Evolutionary conservation across 2,797 vertebrate species (phyloP), one percentile per base, ranked within the genome.

Genomic region (Microchirus variegatus): DNA sequence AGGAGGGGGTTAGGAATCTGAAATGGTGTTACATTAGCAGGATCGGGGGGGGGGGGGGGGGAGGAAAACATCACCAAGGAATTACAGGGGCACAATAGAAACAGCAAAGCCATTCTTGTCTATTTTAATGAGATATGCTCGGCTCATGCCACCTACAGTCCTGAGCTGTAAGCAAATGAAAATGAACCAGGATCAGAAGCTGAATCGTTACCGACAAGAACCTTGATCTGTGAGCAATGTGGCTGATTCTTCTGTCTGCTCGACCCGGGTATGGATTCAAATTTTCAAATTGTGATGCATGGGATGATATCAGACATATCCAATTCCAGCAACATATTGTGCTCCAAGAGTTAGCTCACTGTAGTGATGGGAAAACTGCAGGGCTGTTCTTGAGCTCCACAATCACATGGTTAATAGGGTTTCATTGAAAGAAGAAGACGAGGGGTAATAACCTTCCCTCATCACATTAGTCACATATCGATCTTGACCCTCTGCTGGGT

Each of bases 401-500:
- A 17, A 68, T 72, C 58, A 65, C 74, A 67, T 67, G 66, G 73
- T 79, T 80, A 83, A 80, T 76, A 54, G 63, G 55, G 68, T 81
- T 88, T 75, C 63, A 60, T 54, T 74, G 76, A 76, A 82, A 73
- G 75, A 77, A 78, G 64, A 69, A 68, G 79, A 82, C 55, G 54
- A 61, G 71, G 63, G 76, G 74, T 72, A 75, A 84, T 76, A 77
- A 80, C 60, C 79, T 17, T 68, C 74, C 73, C 81, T 81, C 81
- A 87, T 88, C 81, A 74, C 76, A 90, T 89, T 89, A 88, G 83
- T 83, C 70, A 67, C 77, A 69, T 88, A 91, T 91, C 56, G 89
- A 91, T 91, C 85, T 70, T 31, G 67, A 41, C 66, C 60, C 62
- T 77, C 65, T 59, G 71, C 73, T 73, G 46, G 47, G 70, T 75